Evolutionary conservation across 2,888 invertebrate species (phyloP), one percentile per base, ranked within the genome.

Genomic region (Agapostemon virescens): DNA sequence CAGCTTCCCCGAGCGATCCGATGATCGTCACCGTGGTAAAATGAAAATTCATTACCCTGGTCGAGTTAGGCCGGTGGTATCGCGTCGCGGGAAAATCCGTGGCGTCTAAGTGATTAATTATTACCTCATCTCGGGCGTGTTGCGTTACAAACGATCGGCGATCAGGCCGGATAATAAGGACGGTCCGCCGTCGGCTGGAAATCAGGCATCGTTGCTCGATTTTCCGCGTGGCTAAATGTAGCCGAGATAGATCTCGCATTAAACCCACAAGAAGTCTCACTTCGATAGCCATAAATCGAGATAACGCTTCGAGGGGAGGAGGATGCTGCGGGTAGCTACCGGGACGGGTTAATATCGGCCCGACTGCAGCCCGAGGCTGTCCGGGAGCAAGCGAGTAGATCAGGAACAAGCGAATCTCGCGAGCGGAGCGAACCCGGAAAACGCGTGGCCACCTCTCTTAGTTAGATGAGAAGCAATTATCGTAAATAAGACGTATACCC

Each of bases 401-500:
- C 58, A 33, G 58, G 58, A 61, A 36, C 63, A 36, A 63, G 63
- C 36, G 63, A 20, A 63, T 63, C 20, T 72, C 63, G 78, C 77
- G 69, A 63, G 30, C 70, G 30, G 52, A 61, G 69, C 49, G 49
- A 71, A 74, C 77, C 68, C 75, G 81, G 84, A 84, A 82, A 84
- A 77, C 63, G 74, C 75, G 45, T 70, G 73, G 71, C 77, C 42
- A 49, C 69, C 81, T 81, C 81, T 81, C 73, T 86, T 78, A 78
- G 82, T 80, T 80, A 83, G 85, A 82, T 73, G 83, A 85, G 80
- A 71, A 64, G 73, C 82, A 83, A 88, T 88, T 88, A 82, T 80
- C 84, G 81, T 87, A 85, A 87, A 88, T 87, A 87, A 85, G 79
- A 86, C 74, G 69, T 78, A 71, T 61, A 45, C 38, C 84, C 68